phyloP scores from a whole-genome alignment of 2,797 vertebrate species.

The Cossypha caffra region DNA sequence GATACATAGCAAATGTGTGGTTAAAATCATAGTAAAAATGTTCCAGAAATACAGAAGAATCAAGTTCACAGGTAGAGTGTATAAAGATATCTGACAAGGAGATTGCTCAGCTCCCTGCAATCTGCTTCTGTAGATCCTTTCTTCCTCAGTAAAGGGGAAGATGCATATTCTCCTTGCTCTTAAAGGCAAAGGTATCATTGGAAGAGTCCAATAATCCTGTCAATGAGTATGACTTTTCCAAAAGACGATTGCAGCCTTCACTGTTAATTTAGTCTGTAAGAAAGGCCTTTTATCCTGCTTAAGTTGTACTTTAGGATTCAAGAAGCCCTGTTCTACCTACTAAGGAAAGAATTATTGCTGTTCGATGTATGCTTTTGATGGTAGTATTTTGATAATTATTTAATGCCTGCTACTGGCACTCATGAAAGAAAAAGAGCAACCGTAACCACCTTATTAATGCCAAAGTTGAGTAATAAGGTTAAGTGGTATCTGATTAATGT shows the following conservation, averaged over 20 bases:
- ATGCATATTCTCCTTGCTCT: background rate
- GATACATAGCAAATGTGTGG: background rate
- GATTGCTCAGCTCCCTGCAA: background rate
- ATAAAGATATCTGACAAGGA: background rate
- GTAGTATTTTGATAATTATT: background rate
- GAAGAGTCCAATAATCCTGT: background rate
- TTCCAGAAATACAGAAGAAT: background rate
- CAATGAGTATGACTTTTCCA: background rate
- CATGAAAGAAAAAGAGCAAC: background rate
- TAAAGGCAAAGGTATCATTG: background rate
- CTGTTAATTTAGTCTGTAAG: background rate
- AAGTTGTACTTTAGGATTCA: background rate
- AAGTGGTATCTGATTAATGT: background rate
- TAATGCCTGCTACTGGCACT: background rate
- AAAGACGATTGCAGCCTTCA: rapidly evolving
- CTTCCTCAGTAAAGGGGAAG: background rate
- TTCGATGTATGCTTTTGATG: background rate
- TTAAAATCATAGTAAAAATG: background rate
- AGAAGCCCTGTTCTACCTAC: background rate
- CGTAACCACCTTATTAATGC: background rate
- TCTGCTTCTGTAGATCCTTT: background rate
- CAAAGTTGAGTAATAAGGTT: background rate
- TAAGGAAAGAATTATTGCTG: background rate
- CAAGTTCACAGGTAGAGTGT: background rate
- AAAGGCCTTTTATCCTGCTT: background rate